Evolutionary conservation across 2,797 vertebrate genomes (phyloP).

Genomic region (Iguana delicatissima): DNA sequence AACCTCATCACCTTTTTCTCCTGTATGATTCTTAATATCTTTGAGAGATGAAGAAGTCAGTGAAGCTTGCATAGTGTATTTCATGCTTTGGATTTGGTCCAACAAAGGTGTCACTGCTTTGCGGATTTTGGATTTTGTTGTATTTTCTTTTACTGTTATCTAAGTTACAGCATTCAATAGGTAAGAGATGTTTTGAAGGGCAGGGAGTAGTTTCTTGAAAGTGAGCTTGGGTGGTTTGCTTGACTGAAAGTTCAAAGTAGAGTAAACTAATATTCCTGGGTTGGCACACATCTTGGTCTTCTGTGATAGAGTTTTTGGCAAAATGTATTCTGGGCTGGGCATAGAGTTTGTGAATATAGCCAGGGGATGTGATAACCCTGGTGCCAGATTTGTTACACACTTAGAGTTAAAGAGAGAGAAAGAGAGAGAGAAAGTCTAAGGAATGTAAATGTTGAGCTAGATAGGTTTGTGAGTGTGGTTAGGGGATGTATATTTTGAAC

Average conservation of each 20-base stretch:
- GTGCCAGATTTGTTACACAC: neutral
- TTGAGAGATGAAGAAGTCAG: no score
- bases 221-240: neutral
- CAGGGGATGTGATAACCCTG: neutral
- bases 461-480: neutral
- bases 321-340: neutral
- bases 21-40: no score
- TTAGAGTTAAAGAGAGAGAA: no score
- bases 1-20: no score
- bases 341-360: neutral
- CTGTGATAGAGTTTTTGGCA: neutral
- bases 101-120: no score
- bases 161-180: no score
- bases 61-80: no score
- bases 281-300: neutral
- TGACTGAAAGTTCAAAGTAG: neutral
- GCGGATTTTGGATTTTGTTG: no score
- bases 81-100: no score
- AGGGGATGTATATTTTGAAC: neutral
- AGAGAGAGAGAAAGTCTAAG: neutral
- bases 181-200: no score
- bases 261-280: neutral
- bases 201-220: no score
- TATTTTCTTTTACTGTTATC: no score
- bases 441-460: neutral